These are phyloP conservation scores for Neodon shergylaensis DNA, from an alignment of 2,113 vertebrate genomes.

Conservation along the genomic window DNA sequence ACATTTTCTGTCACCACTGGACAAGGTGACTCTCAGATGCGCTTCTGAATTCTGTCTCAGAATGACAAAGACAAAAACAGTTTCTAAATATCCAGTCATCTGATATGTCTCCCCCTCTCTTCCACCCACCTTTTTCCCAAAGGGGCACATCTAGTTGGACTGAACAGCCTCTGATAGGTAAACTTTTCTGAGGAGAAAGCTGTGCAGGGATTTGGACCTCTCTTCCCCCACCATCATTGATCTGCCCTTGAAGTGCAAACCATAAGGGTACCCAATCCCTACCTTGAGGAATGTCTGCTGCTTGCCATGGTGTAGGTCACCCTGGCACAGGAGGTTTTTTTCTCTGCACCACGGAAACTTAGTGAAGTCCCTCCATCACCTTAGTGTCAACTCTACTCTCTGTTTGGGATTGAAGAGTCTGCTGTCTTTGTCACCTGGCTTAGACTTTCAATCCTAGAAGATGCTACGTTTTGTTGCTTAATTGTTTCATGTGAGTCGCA, in stretches of 20 bases:
- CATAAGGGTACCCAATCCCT: not conserved
- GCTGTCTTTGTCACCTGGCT: not conserved
- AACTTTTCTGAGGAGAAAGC: not conserved
- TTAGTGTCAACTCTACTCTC: not conserved
- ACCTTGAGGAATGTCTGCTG: not conserved
- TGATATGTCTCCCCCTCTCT: not conserved
- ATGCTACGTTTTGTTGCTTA: not conserved
- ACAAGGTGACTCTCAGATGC: not conserved
- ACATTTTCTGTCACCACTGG: not conserved
- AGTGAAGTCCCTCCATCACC: not conserved
- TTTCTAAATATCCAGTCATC: not conserved
- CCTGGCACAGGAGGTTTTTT: not conserved
- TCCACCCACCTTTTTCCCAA: not conserved
- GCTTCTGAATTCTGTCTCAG: not conserved
- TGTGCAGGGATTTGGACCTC: not conserved
- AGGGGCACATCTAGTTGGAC: not conserved
- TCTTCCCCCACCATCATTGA: not conserved
- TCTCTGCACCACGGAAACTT: not conserved
- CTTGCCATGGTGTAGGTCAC: not conserved
- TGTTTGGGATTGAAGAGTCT: not conserved
- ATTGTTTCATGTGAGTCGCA: not conserved
- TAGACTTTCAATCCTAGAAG: not conserved
- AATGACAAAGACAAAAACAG: not conserved
- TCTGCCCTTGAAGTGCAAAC: conserved; percentile 3
- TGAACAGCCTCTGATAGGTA: not conserved